phyloP scores from a whole-genome alignment of 2,113 vertebrate genomes.

The Herpetotheres cachinnans region DNA sequence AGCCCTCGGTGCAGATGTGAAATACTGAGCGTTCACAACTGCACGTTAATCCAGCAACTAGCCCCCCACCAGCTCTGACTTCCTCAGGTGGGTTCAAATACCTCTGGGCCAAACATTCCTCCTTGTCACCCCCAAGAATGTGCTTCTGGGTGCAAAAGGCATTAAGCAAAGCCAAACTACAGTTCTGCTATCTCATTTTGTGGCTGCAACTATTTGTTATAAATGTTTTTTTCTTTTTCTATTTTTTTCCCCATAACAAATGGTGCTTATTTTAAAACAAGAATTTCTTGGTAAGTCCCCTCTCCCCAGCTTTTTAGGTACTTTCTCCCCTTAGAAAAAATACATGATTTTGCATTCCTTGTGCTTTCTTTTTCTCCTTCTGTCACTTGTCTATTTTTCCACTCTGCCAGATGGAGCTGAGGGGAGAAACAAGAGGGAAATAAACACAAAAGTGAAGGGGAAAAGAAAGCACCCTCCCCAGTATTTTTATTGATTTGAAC shows the following conservation, averaged over 20 bases:
- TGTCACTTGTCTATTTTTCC: neutral
- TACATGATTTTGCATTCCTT: neutral
- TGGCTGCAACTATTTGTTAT: neutral
- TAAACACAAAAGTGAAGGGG: neutral
- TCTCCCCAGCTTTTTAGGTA: neutral
- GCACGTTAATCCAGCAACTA: neutral
- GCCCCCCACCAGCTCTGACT: neutral
- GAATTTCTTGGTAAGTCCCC: neutral
- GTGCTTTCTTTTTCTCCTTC: neutral
- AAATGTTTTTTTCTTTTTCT: neutral
- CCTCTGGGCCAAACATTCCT: neutral
- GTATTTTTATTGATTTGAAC: neutral
- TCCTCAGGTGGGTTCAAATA: neutral
- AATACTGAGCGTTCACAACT: neutral
- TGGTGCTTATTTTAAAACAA: neutral
- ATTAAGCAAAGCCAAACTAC: slow-evolving; percentile 19
- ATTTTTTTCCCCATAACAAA: neutral
- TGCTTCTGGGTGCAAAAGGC: neutral
- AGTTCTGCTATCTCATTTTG: neutral
- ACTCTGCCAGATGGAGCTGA: neutral
- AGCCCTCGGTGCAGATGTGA: neutral
- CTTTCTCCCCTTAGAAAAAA: neutral
- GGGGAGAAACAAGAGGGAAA: neutral
- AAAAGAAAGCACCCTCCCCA: neutral
- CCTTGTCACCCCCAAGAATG: neutral